These are phyloP conservation scores for Blastobasis adustella DNA, from an alignment of 2,888 invertebrate species.

Conservation along the genomic window DNA sequence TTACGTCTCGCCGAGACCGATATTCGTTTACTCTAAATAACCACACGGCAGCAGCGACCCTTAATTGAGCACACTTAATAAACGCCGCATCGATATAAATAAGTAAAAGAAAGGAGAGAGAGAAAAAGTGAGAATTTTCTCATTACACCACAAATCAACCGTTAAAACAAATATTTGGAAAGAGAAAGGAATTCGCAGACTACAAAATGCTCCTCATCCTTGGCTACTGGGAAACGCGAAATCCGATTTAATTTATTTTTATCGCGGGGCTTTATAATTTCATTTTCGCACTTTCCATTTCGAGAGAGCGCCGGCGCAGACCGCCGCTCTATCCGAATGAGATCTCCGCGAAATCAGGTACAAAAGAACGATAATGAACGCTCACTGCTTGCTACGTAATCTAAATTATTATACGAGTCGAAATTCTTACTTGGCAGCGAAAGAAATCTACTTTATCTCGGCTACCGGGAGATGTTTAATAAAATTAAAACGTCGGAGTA, in stretches of 20 bases:
- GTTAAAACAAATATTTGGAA: conserved; percentile 72
- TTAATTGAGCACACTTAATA: background rate
- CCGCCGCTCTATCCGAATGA: conserved; percentile 72
- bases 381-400: conserved; percentile 73
- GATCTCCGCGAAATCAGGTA: conserved; percentile 73
- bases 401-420: conserved; percentile 74
- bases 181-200: conserved; percentile 66
- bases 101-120: conserved; percentile 44
- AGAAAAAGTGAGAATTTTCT: conserved; percentile 63
- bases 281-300: conserved; percentile 76
- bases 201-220: conserved; percentile 66
- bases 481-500: conserved; percentile 67
- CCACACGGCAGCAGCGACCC: no score
- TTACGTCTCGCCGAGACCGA: conserved; percentile 7
- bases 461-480: conserved; percentile 64
- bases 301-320: conserved; percentile 66
- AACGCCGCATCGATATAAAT: conserved; percentile 29
- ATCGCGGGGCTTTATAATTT: conserved; percentile 74
- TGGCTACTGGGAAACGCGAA: conserved; percentile 69
- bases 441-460: conserved; percentile 71
- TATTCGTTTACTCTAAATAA: no score
- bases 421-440: conserved; percentile 70
- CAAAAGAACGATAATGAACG: conserved; percentile 76
- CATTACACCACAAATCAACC: conserved; percentile 71
- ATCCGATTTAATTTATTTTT: conserved; percentile 76